These are phyloP conservation scores for Rostratula benghalensis DNA, from an alignment of 2,113 vertebrate genomes.

Conservation along the genomic window DNA sequence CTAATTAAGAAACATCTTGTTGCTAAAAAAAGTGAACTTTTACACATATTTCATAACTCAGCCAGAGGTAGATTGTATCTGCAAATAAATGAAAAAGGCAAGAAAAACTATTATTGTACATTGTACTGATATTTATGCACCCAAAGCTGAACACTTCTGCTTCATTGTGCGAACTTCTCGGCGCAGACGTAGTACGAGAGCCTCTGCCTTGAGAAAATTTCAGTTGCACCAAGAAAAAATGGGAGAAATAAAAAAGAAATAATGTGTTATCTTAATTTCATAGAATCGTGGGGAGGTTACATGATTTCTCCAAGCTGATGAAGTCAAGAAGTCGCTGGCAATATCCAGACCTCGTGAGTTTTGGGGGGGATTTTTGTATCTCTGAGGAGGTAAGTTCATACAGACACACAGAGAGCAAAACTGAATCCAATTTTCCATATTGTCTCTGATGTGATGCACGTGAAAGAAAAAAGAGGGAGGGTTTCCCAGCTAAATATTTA, in stretches of 20 bases:
- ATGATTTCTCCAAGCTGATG: neutral
- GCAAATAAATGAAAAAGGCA: neutral
- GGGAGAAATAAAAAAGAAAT: neutral
- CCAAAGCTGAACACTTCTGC: neutral
- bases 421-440: neutral
- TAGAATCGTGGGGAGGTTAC: neutral
- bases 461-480: neutral
- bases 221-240: neutral
- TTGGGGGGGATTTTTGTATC: neutral
- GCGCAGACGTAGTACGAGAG: rapidly evolving
- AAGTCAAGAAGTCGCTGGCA: neutral
- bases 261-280: neutral
- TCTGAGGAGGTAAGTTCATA: neutral
- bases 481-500: neutral
- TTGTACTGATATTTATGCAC: neutral
- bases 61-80: conserved; percentile 41
- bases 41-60: conserved; percentile 5
- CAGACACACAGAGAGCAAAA: neutral
- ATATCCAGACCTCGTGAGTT: neutral
- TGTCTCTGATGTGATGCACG: neutral
- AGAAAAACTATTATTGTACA: neutral
- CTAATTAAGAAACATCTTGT: conserved; percentile 32
- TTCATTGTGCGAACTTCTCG: rapidly evolving
- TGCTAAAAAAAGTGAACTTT: neutral
- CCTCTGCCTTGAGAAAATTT: neutral